Conservation (phyloP, 2,888 invertebrate species). For the Prosopocoilus inquinatus region DNA sequence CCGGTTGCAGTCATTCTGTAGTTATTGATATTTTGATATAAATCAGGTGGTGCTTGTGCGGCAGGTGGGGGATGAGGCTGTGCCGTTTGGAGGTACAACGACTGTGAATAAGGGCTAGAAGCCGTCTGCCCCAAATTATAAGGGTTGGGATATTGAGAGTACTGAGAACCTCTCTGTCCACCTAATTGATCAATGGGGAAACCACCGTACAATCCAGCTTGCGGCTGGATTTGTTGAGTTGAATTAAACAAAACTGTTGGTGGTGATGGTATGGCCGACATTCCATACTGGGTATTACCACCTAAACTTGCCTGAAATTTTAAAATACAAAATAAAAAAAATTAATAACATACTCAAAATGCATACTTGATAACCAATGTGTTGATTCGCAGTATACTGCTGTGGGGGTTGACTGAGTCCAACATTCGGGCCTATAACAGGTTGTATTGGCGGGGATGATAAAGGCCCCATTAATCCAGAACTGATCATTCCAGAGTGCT, state of each 20-base stretch:
- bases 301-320: conserved; percentile 44
- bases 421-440: conserved; percentile 47
- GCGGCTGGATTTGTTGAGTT: conserved; percentile 69
- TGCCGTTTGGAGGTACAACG: conserved; percentile 59
- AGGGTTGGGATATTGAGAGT: conserved; percentile 68
- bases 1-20: conserved; percentile 53
- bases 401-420: conserved; percentile 56
- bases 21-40: conserved; percentile 59
- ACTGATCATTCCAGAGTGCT: conserved; percentile 46
- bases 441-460: conserved; percentile 64
- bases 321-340: conserved; percentile 13
- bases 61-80: conserved; percentile 59
- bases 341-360: not conserved
- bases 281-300: conserved; percentile 65
- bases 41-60: conserved; percentile 64
- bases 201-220: conserved; percentile 76
- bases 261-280: conserved; percentile 85
- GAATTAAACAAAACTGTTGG: conserved; percentile 80
- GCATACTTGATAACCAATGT: conserved; percentile 69
- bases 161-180: conserved; percentile 74
- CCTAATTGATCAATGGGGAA: conserved; percentile 68
- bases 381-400: conserved; percentile 59
- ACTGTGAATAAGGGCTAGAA: conserved; percentile 72
- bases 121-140: conserved; percentile 59
- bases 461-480: conserved; percentile 50